A percentile compares a stretch with the other conserved stretches of the same genome.
Evolutionary conservation across 2,888 invertebrate species (phyloP).

Genomic region (Saturnia pavonia): DNA sequence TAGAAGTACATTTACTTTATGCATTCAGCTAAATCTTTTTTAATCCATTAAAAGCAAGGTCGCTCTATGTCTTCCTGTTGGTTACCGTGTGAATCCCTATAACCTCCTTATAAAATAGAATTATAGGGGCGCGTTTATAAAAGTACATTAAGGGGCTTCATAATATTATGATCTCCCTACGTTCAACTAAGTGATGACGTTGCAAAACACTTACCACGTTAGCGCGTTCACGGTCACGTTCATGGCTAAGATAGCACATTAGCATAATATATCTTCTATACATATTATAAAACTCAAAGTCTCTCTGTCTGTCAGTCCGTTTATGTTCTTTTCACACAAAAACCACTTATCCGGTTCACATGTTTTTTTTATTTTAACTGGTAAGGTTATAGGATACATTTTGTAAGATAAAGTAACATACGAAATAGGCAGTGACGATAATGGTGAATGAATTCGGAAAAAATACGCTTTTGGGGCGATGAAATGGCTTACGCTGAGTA

Average conservation of each 20-base stretch:
- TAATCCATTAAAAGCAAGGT: constrained; percentile 37
- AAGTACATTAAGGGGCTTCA: constrained; percentile 60
- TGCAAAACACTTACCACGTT: constrained; percentile 34
- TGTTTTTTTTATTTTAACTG: too few species aligned
- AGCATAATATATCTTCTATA: too few species aligned
- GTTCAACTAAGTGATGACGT: constrained; percentile 45
- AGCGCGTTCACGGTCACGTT: constrained; percentile 68
- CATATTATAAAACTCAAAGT: too few species aligned
- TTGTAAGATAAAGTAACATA: too few species aligned
- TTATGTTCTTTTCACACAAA: too few species aligned
- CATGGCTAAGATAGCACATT: constrained; percentile 39
- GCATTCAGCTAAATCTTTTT: constrained; percentile 11
- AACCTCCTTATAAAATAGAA: constrained; percentile 57
- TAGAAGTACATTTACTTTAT: neutral
- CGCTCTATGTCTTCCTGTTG: constrained; percentile 24
- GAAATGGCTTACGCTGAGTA: too few species aligned
- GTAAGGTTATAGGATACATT: too few species aligned
- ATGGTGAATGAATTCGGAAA: too few species aligned
- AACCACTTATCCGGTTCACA: too few species aligned
- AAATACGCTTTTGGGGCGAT: too few species aligned
- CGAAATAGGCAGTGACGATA: too few species aligned
- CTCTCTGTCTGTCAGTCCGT: too few species aligned
- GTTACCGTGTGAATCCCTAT: constrained; percentile 35
- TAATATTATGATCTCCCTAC: constrained; percentile 44
- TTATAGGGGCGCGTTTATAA: constrained; percentile 32